These are phyloP conservation scores for Tragelaphus oryx DNA, from an alignment of 2,797 vertebrate species.

Conservation along the genomic window DNA sequence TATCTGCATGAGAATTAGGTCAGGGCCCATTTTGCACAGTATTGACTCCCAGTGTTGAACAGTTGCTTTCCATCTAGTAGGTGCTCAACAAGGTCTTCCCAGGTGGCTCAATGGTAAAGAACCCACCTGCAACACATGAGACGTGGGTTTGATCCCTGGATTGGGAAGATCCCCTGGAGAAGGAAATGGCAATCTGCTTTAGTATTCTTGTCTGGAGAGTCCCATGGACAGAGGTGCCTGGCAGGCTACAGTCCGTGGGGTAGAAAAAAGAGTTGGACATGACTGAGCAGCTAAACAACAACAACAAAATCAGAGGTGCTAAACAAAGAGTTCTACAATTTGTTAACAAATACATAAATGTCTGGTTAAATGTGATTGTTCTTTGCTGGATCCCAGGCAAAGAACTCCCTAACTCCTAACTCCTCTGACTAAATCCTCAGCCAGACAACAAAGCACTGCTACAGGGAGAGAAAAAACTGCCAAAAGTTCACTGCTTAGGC, in stretches of 20 bases:
- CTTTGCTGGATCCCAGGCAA: constrained; percentile 19
- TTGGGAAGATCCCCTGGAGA: not conserved
- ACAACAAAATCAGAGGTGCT: not conserved
- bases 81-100: not conserved
- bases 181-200: not conserved
- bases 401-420: too few relatives aligned
- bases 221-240: not conserved
- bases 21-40: not conserved
- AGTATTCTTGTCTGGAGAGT: not conserved
- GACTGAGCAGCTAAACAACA: not conserved
- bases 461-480: not conserved
- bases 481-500: not conserved
- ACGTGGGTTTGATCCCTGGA: not conserved
- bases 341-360: not conserved
- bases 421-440: not conserved
- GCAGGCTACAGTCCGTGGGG: not conserved
- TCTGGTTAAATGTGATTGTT: not conserved
- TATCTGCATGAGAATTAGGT: not conserved
- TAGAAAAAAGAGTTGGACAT: not conserved
- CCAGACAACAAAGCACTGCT: not conserved
- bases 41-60: not conserved
- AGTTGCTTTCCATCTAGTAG: not conserved
- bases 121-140: not conserved
- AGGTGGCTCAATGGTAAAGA: not conserved
- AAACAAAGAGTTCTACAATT: not conserved